These are phyloP conservation scores for Hylaeus anthracinus DNA, from an alignment of 1,140 invertebrate genomes.

Conservation along the genomic window DNA sequence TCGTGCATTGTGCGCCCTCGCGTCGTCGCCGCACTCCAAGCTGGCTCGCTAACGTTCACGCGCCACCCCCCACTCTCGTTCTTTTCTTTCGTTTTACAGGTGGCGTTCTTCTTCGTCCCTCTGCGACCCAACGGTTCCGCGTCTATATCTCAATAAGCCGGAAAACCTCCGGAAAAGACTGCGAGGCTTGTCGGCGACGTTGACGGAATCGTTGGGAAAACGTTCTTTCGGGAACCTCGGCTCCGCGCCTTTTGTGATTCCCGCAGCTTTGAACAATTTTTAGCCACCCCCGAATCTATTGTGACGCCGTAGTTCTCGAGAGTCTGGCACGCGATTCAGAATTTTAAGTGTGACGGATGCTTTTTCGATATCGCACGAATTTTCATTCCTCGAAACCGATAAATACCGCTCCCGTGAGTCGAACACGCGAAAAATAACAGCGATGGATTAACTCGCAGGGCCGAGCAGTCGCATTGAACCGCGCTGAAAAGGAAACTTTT, in stretches of 20 bases:
- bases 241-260: too few species aligned
- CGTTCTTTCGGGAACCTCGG: background rate
- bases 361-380: too few species aligned
- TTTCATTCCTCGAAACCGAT: too few species aligned
- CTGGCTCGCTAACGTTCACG: background rate
- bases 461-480: conserved; percentile 38
- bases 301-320: too few species aligned
- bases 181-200: background rate
- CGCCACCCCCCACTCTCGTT: background rate
- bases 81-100: background rate
- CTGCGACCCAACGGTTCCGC: background rate
- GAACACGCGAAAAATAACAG: background rate
- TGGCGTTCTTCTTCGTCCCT: background rate
- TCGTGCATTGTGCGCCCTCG: conserved; percentile 42
- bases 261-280: too few species aligned
- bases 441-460: background rate
- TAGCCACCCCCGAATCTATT: too few species aligned
- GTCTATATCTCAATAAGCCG: conserved; percentile 45
- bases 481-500: conserved; percentile 11
- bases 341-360: too few species aligned
- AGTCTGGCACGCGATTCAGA: too few species aligned
- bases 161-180: conserved; percentile 24
- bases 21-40: background rate
- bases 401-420: too few species aligned
- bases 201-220: conserved; percentile 24